phyloP scores from a whole-genome alignment of 2,888 invertebrate species.

The Labia minor region DNA sequence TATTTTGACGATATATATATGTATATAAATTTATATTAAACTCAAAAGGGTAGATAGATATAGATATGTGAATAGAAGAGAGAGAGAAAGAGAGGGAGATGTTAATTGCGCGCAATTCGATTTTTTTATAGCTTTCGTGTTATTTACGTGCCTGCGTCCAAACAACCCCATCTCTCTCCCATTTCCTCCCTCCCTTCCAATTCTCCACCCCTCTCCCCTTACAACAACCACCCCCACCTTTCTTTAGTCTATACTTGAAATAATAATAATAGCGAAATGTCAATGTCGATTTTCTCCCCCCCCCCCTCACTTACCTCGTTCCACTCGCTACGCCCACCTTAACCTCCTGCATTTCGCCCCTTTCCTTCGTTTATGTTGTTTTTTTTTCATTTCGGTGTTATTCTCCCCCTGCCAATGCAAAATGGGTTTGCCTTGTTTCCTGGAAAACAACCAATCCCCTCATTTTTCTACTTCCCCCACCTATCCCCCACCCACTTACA shows the following conservation, averaged over 20 bases:
- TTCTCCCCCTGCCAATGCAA: not conserved
- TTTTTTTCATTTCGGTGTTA: not conserved
- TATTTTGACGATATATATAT: too few species aligned
- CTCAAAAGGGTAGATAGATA: too few species aligned
- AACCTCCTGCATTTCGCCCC: not conserved
- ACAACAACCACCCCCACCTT: too few species aligned
- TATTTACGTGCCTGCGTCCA: not conserved
- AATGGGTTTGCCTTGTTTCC: slow-evolving; percentile 13
- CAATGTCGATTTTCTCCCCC: not conserved
- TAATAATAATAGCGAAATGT: slow-evolving; percentile 6
- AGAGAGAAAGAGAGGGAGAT: too few species aligned
- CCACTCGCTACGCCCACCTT: too few species aligned
- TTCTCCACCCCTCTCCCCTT: too few species aligned
- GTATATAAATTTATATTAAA: too few species aligned
- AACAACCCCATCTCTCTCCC: not conserved
- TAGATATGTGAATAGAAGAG: too few species aligned
- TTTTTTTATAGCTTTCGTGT: not conserved
- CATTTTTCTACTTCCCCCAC: too few species aligned
- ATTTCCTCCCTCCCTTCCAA: too few species aligned
- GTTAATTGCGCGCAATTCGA: not conserved
- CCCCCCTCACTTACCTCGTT: too few species aligned
- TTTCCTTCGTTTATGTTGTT: not conserved
- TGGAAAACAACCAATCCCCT: not conserved
- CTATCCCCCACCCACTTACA: not conserved
- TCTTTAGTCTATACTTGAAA: not conserved